phyloP scores from a whole-genome alignment of 1,140 invertebrate species.

The Drosophila novamexicana region DNA sequence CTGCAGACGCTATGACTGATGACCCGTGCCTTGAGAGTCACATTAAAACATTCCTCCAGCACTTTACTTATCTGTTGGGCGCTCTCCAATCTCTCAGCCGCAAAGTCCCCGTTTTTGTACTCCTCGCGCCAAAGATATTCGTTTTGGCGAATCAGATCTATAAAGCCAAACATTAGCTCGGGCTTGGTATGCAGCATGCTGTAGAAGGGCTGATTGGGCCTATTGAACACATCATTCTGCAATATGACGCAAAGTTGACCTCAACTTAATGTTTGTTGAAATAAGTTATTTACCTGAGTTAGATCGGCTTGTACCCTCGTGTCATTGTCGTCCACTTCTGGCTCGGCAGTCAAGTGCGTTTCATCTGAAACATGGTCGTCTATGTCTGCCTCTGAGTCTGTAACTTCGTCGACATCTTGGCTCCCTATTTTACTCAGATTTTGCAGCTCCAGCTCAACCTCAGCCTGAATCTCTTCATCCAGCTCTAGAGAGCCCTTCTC shows the following conservation, averaged over 20 bases:
- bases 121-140: constrained; percentile 25
- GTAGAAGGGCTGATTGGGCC: constrained; percentile 36
- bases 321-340: neutral
- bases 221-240: too few species aligned
- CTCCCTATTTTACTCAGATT: constrained; percentile 5
- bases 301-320: neutral
- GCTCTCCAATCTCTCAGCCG: constrained; percentile 21
- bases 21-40: constrained; percentile 10
- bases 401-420: neutral
- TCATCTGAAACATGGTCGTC: constrained; percentile 10
- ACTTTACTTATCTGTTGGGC: constrained; percentile 14
- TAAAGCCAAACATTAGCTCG: constrained; percentile 37
- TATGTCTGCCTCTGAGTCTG: neutral
- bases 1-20: constrained; percentile 22
- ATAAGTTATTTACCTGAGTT: neutral
- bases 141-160: constrained; percentile 30
- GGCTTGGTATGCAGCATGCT: constrained; percentile 27
- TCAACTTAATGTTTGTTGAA: neutral
- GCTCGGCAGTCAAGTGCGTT: neutral
- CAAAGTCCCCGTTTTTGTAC: constrained; percentile 18
- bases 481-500: neutral
- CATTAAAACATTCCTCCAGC: constrained; percentile 22
- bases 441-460: constrained; percentile 35
- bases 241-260: too few species aligned
- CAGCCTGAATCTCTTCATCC: constrained; percentile 40